Percentiles rank a stretch among this genome's conserved stretches.
phyloP scores from a whole-genome alignment of 2,113 vertebrate species.

The Murina feae region DNA sequence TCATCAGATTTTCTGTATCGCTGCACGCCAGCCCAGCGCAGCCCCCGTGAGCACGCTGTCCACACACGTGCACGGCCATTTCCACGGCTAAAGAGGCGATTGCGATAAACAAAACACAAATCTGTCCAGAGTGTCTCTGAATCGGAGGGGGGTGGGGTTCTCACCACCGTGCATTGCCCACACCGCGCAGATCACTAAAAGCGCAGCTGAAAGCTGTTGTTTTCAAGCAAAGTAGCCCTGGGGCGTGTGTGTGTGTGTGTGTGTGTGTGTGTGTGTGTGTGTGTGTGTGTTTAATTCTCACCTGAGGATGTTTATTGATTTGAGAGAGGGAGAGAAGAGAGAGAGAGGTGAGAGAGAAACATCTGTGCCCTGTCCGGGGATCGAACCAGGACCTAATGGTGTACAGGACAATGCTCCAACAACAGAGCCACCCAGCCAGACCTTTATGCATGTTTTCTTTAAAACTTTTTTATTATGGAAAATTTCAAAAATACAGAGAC shows the following conservation, averaged over 20 bases:
- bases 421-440: too few species aligned
- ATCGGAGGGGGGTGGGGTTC: neutral
- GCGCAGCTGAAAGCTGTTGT: neutral
- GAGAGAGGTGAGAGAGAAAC: neutral
- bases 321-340: neutral
- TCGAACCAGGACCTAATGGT: neutral
- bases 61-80: neutral
- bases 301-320: neutral
- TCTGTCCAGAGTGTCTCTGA: neutral
- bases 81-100: neutral
- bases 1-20: neutral
- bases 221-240: neutral
- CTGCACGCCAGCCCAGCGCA: accelerated
- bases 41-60: accelerated
- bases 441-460: too few species aligned
- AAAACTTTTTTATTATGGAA: neutral
- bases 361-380: neutral
- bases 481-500: neutral
- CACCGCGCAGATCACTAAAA: neutral
- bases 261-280: too few species aligned
- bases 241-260: neutral
- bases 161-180: neutral
- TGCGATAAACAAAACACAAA: neutral
- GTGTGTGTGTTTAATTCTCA: too few species aligned
- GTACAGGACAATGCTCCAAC: too few species aligned